Conservation (phyloP, 1,140 invertebrate genomes). For the Drosophila dunni region DNA sequence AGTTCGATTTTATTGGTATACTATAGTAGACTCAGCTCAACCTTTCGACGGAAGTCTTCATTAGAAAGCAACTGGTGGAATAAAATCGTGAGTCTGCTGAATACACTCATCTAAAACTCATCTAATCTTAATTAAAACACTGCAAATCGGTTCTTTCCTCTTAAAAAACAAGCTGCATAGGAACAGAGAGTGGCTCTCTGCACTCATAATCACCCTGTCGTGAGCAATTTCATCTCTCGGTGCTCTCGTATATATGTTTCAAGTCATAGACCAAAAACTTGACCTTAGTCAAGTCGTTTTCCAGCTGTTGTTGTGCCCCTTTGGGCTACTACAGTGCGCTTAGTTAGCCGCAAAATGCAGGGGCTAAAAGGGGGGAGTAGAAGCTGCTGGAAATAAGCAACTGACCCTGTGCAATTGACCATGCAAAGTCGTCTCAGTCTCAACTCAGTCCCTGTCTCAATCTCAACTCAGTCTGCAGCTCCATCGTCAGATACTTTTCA, state of each 20-base stretch:
- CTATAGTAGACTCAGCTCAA: too few relatives aligned
- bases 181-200: not conserved
- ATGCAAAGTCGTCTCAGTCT: slow-evolving; percentile 34
- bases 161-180: not conserved
- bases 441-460: not conserved
- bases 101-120: not conserved
- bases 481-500: slow-evolving; percentile 77
- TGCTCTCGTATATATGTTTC: slow-evolving; percentile 8
- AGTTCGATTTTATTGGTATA: too few relatives aligned
- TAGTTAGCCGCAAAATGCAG: slow-evolving; percentile 68
- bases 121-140: slow-evolving; percentile 36
- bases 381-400: slow-evolving; percentile 19
- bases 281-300: slow-evolving; percentile 46
- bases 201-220: slow-evolving; percentile 25
- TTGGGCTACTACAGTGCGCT: slow-evolving; percentile 72
- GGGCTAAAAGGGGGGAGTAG: not conserved
- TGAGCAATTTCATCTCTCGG: slow-evolving; percentile 26
- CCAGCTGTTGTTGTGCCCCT: slow-evolving; percentile 12
- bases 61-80: too few relatives aligned
- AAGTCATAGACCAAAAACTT: slow-evolving; percentile 46
- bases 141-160: not conserved
- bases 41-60: too few relatives aligned
- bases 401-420: slow-evolving; percentile 77
- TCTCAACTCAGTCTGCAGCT: not conserved
- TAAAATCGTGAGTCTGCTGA: too few relatives aligned